Conservation (phyloP, 2,888 invertebrate species). For the Lochmaea capreae region DNA sequence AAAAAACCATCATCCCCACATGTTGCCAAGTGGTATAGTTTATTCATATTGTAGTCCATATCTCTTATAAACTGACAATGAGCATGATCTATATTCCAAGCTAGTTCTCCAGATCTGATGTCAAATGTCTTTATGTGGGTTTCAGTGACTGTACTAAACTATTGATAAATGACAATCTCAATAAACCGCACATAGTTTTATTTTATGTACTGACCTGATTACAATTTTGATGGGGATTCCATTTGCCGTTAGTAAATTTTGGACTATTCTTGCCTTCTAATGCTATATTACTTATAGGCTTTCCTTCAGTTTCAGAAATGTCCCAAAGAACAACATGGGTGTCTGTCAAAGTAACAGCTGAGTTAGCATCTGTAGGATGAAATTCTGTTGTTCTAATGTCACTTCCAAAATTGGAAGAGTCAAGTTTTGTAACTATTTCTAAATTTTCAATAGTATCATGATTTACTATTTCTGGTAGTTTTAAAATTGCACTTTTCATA, state of each 20-base stretch:
- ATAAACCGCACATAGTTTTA: background rate
- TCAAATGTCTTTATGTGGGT: conserved; percentile 90
- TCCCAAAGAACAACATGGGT: conserved; percentile 83
- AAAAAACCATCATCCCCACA: conserved; percentile 96
- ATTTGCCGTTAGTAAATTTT: conserved; percentile 87
- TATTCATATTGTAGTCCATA: conserved; percentile 97
- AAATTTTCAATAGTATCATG: conserved; percentile 67
- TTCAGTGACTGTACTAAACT: conserved; percentile 89
- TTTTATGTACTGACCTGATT: conserved; percentile 69
- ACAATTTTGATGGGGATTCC: conserved; percentile 95
- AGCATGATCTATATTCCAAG: conserved; percentile 84
- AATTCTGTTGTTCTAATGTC: conserved; percentile 87
- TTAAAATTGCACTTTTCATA: conserved; percentile 73
- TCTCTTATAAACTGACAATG: conserved; percentile 91
- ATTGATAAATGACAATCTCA: conserved; percentile 47
- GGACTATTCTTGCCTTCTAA: conserved; percentile 79
- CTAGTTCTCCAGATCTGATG: conserved; percentile 78
- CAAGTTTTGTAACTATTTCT: conserved; percentile 65
- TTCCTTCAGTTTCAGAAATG: conserved; percentile 69
- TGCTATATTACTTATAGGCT: conserved; percentile 56
- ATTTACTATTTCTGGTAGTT: conserved; percentile 69
- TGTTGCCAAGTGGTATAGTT: conserved; percentile 92
- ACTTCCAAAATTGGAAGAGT: conserved; percentile 69
- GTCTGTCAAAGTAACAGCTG: conserved; percentile 82
- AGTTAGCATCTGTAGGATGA: conserved; percentile 83